Base-by-base conservation (phyloP, 1,140 invertebrate genomes). In the Bicyclus anynana region DNA sequence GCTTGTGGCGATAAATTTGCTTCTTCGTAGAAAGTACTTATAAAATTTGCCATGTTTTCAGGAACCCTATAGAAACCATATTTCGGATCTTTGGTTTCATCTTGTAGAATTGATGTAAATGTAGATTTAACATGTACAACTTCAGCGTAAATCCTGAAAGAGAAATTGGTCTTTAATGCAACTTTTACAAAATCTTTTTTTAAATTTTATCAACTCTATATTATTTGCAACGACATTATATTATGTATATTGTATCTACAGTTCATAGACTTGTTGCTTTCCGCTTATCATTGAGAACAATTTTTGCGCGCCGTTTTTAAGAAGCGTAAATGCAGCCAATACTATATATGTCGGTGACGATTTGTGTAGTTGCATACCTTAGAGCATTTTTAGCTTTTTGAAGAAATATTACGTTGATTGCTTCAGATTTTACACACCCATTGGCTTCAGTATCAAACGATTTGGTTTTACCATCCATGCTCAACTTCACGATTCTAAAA, bases 371-470 rank as follows among this genome's bases (percentile, higher is more conserved):
- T 23, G 23, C 23, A 23, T 23, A 23, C 23, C 23, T 23, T 4
- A 23, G 23, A 23, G 23, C 23, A 23, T 92, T 1, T 91, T 89
- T 72, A 94, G 95, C 83, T 98, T 23, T 23, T 23, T 23, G 97
- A 3, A 98, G 74, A 54, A 95, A 93, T 18, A 97, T 72, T 1
- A 93, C 92, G 35, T 90, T 91, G 9, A 97, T 89, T 1, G 95
- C 92, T 87, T 95, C 94, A 12, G 93, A 4, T 21, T 93, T 89
- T 1, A 89, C 91, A 64, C 94, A 94, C 0, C 94, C 94, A 64
- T 92, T 90, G 0, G 93, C 94, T 61, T 92, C 90, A 18, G 92
- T 91, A 80, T 98, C 97, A 75, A 98, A 98, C 0, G 92, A 92
- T 75, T 94, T 95, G 68, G 94, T 95, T 44, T 88, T 90, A n/a